A percentile compares a stretch with the other conserved stretches of the same genome.
Evolutionary conservation across 2,113 vertebrate genomes (phyloP).

Genomic region (Ammodytes marinus): DNA sequence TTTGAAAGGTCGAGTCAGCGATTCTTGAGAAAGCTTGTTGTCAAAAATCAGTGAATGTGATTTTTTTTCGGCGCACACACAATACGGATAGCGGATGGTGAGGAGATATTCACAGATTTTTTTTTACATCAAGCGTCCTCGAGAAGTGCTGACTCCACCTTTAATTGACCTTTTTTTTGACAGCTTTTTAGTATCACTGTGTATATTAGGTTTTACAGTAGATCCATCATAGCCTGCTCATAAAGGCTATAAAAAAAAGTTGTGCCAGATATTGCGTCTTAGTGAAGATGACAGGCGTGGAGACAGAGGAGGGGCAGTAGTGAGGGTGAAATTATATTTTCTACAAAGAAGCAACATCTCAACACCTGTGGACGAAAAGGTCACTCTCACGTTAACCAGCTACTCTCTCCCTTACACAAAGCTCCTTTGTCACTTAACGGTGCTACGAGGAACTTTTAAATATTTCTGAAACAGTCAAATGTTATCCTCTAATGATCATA

Average conservation of each 20-base stretch:
- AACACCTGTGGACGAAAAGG: slow-evolving; percentile 77
- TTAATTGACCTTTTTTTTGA: not conserved
- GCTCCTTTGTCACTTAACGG: slow-evolving; percentile 29
- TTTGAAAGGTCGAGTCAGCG: no score
- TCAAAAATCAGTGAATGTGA: no score
- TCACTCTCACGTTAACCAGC: slow-evolving; percentile 64
- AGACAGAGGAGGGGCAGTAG: slow-evolving; percentile 38
- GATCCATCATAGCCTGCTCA: slow-evolving; percentile 80
- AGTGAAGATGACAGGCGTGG: slow-evolving; percentile 58
- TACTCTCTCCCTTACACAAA: slow-evolving; percentile 42
- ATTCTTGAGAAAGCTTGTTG: no score
- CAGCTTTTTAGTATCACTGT: not conserved
- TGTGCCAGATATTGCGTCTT: slow-evolving; percentile 58
- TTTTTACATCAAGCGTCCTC: no score
- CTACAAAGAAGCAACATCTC: slow-evolving; percentile 55
- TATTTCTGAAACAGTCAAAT: no score
- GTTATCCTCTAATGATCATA: no score
- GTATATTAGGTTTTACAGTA: slow-evolving; percentile 22
- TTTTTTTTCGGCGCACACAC: no score
- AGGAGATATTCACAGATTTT: no score
- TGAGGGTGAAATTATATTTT: slow-evolving; percentile 58
- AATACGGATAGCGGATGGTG: no score
- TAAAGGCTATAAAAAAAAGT: slow-evolving; percentile 67
- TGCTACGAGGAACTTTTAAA: no score
- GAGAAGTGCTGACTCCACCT: not conserved